phyloP scores from a whole-genome alignment of 2,113 vertebrate species.

The Cyprinodon variegatus region DNA sequence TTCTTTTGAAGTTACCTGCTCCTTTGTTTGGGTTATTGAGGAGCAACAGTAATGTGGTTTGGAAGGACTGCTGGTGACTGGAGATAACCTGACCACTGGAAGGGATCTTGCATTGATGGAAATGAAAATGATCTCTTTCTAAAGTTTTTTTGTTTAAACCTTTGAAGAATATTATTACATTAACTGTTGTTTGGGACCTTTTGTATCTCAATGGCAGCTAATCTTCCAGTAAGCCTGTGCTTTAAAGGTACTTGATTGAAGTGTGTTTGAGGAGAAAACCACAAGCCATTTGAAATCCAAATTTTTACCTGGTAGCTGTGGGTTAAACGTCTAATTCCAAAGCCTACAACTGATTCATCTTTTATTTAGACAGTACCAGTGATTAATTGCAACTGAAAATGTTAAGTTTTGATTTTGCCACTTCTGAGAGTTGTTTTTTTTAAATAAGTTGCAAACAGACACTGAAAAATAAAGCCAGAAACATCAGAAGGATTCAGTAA shows the following conservation, averaged over 20 bases:
- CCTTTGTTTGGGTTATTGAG: conserved; percentile 59
- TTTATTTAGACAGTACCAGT: background rate
- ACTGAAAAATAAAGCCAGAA: background rate
- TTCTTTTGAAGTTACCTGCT: conserved; percentile 67
- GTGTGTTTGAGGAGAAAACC: conserved; percentile 60
- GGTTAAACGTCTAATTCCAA: conserved; percentile 18
- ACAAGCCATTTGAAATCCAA: conserved; percentile 53
- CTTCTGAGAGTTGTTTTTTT: background rate
- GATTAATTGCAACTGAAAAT: background rate
- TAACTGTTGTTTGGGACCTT: conserved; percentile 36
- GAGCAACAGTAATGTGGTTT: conserved; percentile 25
- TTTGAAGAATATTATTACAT: conserved; percentile 38
- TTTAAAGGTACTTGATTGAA: conserved; percentile 58
- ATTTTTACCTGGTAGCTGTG: conserved; percentile 19
- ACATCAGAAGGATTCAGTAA: background rate
- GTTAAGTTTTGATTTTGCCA: background rate
- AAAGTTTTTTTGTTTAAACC: conserved; percentile 9
- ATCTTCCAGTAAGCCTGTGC: conserved; percentile 52
- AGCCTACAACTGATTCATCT: conserved; percentile 4
- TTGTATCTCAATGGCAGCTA: conserved; percentile 39
- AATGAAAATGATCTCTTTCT: conserved; percentile 38
- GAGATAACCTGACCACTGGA: conserved; percentile 27
- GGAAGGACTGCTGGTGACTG: conserved; percentile 40
- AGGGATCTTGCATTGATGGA: conserved; percentile 13
- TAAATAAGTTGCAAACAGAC: background rate